Evolutionary conservation across 2,113 vertebrate genomes (phyloP).

Genomic region (Lepisosteus osseus): DNA sequence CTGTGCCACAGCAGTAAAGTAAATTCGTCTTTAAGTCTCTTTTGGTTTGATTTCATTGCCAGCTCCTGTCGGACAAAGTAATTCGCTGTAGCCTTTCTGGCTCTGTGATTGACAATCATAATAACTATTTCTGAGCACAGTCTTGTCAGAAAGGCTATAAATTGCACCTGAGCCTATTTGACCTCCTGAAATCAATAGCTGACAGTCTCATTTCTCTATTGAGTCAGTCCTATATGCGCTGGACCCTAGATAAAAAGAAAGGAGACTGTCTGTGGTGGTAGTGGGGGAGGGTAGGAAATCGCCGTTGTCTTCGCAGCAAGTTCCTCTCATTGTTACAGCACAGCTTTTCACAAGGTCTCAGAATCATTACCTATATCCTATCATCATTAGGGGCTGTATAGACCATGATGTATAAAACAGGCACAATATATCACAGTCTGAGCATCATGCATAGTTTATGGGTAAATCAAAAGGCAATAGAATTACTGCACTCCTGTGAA

Average conservation of each 20-base stretch:
- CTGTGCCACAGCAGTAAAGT: neutral
- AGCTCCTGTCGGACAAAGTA: conserved; percentile 28
- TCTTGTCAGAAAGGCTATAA: conserved; percentile 47
- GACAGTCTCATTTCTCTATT: neutral
- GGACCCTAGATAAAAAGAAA: neutral
- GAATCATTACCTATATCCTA: neutral
- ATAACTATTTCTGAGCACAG: conserved; percentile 39
- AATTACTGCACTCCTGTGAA: no score
- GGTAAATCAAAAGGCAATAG: no score
- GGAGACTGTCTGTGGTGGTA: neutral
- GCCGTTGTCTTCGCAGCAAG: neutral
- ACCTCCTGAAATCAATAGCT: conserved; percentile 41
- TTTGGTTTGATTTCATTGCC: conserved; percentile 32
- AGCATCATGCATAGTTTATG: no score
- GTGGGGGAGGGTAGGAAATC: neutral
- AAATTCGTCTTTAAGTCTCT: neutral
- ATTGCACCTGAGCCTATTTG: conserved; percentile 48
- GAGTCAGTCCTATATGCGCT: neutral
- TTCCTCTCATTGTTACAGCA: neutral
- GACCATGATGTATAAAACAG: neutral
- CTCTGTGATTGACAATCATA: conserved; percentile 40
- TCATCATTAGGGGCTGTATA: neutral
- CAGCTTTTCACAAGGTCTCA: neutral
- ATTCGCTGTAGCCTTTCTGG: conserved; percentile 23
- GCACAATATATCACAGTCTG: no score